These are phyloP conservation scores for Zaprionus lachaisei DNA, from an alignment of 1,140 invertebrate species.

Conservation along the genomic window DNA sequence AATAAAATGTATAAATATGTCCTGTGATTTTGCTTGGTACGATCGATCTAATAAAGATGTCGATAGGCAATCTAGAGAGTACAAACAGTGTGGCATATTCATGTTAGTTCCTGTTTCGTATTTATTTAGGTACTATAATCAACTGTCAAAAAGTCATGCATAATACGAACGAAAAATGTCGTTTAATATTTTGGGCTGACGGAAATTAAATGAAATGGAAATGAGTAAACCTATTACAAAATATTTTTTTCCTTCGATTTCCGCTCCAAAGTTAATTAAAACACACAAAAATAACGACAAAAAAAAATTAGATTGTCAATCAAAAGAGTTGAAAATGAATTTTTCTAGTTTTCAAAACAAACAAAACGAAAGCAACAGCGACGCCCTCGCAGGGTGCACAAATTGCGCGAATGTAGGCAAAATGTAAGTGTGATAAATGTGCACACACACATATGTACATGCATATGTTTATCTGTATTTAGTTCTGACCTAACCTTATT, in stretches of 20 bases:
- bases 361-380: slow-evolving; percentile 10
- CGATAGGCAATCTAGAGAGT: neutral
- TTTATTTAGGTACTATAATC: slow-evolving; percentile 11
- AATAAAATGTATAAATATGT: neutral
- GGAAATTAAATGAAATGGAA: slow-evolving; percentile 56
- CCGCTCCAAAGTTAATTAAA: slow-evolving; percentile 30
- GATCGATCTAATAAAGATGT: no score
- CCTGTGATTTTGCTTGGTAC: neutral
- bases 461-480: slow-evolving; percentile 17
- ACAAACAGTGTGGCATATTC: neutral
- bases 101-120: neutral
- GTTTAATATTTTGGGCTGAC: slow-evolving; percentile 37
- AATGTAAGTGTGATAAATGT: slow-evolving; percentile 1
- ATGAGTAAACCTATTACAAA: slow-evolving; percentile 40
- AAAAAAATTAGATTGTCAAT: neutral
- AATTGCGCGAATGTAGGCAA: slow-evolving; percentile 21
- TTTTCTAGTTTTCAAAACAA: neutral
- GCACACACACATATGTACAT: neutral
- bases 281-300: slow-evolving; percentile 20
- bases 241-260: slow-evolving; percentile 25
- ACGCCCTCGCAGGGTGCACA: slow-evolving; percentile 41
- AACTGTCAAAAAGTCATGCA: neutral
- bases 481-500: slow-evolving; percentile 43
- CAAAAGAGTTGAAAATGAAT: neutral
- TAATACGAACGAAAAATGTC: neutral